Base-by-base conservation (phyloP, 2,888 invertebrate species). In the Thymelicus sylvestris region DNA sequence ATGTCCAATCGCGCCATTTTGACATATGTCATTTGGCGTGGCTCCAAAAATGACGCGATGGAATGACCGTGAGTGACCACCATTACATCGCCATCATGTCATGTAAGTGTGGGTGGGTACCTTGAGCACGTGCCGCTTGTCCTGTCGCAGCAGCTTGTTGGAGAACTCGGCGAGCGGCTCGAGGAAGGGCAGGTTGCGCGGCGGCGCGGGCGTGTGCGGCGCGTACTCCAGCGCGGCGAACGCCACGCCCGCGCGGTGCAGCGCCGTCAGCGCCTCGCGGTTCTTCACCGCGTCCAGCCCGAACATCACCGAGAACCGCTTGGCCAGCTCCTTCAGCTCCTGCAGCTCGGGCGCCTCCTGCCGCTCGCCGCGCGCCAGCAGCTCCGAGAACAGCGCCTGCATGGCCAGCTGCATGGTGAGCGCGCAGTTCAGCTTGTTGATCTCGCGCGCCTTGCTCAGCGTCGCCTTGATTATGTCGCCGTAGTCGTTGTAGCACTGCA, bases 391-490 rank as follows among this genome's bases (percentile, higher is more conserved):
- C 76, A 98, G 95, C 87, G 97, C 96, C 81, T 97, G 98, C 85
- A 99, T 95, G 85, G 98, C 98, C 69, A 98, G 94, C 77, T 98
- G 96, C 96, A 99, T 97, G 4, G 98, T 99, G 77, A 98, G 95
- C 7, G 99, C 98, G 90, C 99, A 99, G 86, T 97, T 97, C 55
- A 98, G 97, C 92, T 99, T 99, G 94, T 99, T 99, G 80, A 99
- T 98, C 94, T 99, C 99, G 77, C 99, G 95, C 12, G 99, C 98
- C 92, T 99, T 99, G 80, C 98, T 97, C 80, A 99, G 93, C 10
- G 99, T 99, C 48, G 98, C 97, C 93, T 99, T 99, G 78, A 99
- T 97, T 66, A 99, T 99, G 90, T 99, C 99, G 65, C 99, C 99
- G 91, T 99, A 99, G 91, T 99, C 99, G 87, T 98, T 98, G 92